These are phyloP conservation scores for Chymomyza fuscimana DNA, from an alignment of 2,888 invertebrate genomes.

Conservation along the genomic window DNA sequence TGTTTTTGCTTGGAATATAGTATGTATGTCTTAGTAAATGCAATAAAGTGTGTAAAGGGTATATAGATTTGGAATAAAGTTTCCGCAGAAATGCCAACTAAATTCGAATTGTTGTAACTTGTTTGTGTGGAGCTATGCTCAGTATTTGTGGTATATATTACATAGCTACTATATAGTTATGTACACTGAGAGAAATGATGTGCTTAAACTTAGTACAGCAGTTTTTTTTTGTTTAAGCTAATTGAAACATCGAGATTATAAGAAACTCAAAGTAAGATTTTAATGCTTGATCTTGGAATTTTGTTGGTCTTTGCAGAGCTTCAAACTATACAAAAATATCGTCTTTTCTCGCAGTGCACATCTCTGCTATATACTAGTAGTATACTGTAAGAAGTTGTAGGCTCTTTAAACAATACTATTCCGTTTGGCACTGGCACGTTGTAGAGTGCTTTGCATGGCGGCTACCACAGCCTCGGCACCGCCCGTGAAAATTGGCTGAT, in stretches of 20 bases:
- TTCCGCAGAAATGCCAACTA: constrained; percentile 2
- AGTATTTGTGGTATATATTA: too few relatives aligned
- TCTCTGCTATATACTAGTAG: too few relatives aligned
- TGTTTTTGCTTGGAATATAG: background rate
- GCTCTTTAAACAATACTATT: constrained; percentile 70
- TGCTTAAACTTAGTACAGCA: too few relatives aligned
- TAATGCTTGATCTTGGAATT: too few relatives aligned
- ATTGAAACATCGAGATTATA: too few relatives aligned
- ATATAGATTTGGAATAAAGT: background rate
- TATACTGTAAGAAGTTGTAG: background rate
- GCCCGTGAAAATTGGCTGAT: constrained; percentile 74
- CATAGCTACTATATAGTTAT: background rate
- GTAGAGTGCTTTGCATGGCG: constrained; percentile 72
- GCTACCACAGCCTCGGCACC: constrained; percentile 76
- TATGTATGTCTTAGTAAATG: constrained; percentile 34
- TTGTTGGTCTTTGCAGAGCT: too few relatives aligned
- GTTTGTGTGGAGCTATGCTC: background rate
- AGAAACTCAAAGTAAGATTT: too few relatives aligned
- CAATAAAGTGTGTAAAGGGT: constrained; percentile 29
- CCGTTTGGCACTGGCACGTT: constrained; percentile 70
- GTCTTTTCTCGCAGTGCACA: background rate
- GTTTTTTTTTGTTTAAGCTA: too few relatives aligned
- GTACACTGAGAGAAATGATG: too few relatives aligned
- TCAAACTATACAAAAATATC: background rate
- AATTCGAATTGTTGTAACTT: constrained; percentile 13